phyloP scores from a whole-genome alignment of 2,888 invertebrate species.

The Dione juno region DNA sequence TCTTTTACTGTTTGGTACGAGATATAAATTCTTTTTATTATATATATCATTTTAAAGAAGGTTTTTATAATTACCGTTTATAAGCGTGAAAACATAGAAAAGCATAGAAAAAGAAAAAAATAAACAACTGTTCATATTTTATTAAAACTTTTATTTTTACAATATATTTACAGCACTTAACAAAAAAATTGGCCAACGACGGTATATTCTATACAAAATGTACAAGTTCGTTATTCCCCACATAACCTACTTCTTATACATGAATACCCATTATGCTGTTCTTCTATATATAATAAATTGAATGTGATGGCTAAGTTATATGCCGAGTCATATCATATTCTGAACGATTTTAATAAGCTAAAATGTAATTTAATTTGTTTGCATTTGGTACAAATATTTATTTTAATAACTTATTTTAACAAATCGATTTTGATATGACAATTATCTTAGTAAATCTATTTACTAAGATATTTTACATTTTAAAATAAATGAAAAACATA shows the following conservation, averaged over 20 bases:
- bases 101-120: neutral
- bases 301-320: neutral
- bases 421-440: neutral
- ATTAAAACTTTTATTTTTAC: constrained; percentile 33
- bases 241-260: neutral
- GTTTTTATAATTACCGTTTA: no score
- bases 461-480: no score
- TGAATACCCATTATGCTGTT: neutral
- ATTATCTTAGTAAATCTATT: neutral
- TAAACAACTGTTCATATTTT: neutral
- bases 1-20: no score
- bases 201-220: constrained; percentile 12
- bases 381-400: neutral
- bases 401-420: neutral
- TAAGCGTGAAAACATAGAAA: no score
- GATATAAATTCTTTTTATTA: no score
- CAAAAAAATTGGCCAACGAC: constrained; percentile 12
- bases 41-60: no score
- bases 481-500: no score
- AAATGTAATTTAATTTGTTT: neutral
- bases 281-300: neutral
- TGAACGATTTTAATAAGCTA: neutral
- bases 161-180: constrained; percentile 36
- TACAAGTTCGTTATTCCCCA: neutral
- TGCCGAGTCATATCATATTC: neutral